These are phyloP conservation scores for Scomber colias DNA, from an alignment of 2,113 vertebrate genomes.

Conservation along the genomic window DNA sequence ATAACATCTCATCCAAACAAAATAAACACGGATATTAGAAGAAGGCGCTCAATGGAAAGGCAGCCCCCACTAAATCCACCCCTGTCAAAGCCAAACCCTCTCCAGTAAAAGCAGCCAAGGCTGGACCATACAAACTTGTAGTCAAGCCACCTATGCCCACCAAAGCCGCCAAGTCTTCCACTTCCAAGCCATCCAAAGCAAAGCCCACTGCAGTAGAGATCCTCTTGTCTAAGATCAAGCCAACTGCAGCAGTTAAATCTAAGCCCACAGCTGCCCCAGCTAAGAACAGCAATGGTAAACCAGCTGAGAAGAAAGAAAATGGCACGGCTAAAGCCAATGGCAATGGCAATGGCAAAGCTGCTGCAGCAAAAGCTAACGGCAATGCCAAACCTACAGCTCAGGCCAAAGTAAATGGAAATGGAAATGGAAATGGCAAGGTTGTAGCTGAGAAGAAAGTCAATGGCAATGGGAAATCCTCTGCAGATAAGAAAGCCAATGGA, in stretches of 20 bases:
- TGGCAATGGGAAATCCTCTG: slow-evolving; percentile 53
- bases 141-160: slow-evolving; percentile 72
- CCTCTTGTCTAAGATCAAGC: slow-evolving; percentile 80
- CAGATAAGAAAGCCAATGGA: slow-evolving; percentile 63
- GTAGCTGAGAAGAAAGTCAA: slow-evolving; percentile 64
- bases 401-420: slow-evolving; percentile 69
- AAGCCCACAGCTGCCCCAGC: slow-evolving; percentile 56
- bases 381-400: slow-evolving; percentile 72
- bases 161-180: slow-evolving; percentile 63
- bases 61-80: slow-evolving; percentile 67
- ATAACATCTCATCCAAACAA: slow-evolving; percentile 65
- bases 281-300: slow-evolving; percentile 70
- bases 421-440: slow-evolving; percentile 75
- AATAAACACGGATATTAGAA: slow-evolving; percentile 75
- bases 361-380: slow-evolving; percentile 57
- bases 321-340: slow-evolving; percentile 59
- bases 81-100: slow-evolving; percentile 72
- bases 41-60: slow-evolving; percentile 74
- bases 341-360: slow-evolving; percentile 57
- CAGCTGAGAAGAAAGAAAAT: slow-evolving; percentile 66
- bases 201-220: slow-evolving; percentile 68
- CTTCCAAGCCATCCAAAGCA: slow-evolving; percentile 70
- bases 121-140: slow-evolving; percentile 66
- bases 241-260: slow-evolving; percentile 69
- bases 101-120: slow-evolving; percentile 67